Percentiles rank a stretch among this genome's conserved stretches.
Conservation (phyloP, 2,888 invertebrate species). For the Dynastes maya region DNA sequence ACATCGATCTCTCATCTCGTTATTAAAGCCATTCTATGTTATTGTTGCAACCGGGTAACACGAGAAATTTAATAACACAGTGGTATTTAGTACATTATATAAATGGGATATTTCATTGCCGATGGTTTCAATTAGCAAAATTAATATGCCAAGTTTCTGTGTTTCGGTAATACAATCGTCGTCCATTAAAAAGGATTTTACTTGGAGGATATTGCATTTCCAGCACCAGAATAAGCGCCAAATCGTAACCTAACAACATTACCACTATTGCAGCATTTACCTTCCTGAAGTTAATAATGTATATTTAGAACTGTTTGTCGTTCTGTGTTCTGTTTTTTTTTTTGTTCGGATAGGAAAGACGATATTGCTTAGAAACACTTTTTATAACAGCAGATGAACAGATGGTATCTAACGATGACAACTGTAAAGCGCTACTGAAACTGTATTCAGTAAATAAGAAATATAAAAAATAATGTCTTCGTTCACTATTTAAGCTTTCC, state of each 20-base stretch:
- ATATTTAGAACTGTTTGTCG: neutral
- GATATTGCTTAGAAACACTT: neutral
- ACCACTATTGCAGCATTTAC: neutral
- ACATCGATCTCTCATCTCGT: neutral
- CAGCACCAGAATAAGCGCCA: too few relatives aligned
- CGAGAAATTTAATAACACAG: slow-evolving; percentile 5
- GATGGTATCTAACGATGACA: neutral
- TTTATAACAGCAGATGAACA: neutral
- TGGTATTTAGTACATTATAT: neutral
- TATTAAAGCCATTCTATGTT: neutral
- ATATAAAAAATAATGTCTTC: neutral
- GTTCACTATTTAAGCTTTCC: too few relatives aligned
- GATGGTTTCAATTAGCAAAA: slow-evolving; percentile 3
- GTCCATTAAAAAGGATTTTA: neutral
- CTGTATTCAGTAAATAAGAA: neutral
- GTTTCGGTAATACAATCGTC: neutral
- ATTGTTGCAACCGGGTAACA: neutral
- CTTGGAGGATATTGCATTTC: too few relatives aligned
- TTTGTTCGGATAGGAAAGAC: neutral
- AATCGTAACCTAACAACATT: too few relatives aligned
- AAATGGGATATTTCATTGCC: neutral
- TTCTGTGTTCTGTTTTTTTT: too few relatives aligned
- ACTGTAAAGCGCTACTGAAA: neutral
- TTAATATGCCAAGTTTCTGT: neutral
- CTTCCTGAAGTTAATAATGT: neutral